Conservation (phyloP, 2,113 vertebrate species). For the Gavia stellata region DNA sequence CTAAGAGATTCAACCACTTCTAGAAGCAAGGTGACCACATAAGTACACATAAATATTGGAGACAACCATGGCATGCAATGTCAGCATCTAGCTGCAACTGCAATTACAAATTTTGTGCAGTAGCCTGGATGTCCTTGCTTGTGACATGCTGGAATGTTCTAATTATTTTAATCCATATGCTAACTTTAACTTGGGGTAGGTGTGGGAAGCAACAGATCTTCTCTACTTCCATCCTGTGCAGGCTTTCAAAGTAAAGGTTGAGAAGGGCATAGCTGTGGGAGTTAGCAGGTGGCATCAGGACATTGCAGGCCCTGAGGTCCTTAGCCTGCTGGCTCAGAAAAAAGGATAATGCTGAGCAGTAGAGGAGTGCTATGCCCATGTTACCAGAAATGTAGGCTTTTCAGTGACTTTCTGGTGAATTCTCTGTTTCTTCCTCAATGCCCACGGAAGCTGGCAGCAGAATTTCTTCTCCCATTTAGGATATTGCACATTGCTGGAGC, state of each 20-base stretch:
- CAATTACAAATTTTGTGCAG: not conserved
- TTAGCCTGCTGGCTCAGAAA: not conserved
- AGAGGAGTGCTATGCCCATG: not conserved
- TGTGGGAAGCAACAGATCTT: not conserved
- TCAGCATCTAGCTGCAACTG: not conserved
- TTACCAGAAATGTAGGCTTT: not conserved
- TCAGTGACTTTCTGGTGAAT: not conserved
- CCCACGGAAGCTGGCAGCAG: not conserved
- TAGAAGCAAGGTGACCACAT: not conserved
- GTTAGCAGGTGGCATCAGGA: not conserved
- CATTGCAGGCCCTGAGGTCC: not conserved
- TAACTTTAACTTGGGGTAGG: not conserved
- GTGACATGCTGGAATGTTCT: not conserved
- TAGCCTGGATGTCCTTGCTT: not conserved
- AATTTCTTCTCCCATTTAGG: not conserved
- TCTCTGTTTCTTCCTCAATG: not conserved
- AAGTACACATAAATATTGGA: not conserved
- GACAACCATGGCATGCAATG: not conserved
- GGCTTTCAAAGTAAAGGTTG: not conserved
- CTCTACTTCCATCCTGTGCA: not conserved
- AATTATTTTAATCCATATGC: not conserved
- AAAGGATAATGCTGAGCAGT: not conserved
- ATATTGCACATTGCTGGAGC: not conserved
- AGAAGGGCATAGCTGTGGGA: not conserved
- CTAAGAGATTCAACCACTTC: not conserved